Conservation (phyloP, 2,113 vertebrate genomes). For the Nycticorax nycticorax region DNA sequence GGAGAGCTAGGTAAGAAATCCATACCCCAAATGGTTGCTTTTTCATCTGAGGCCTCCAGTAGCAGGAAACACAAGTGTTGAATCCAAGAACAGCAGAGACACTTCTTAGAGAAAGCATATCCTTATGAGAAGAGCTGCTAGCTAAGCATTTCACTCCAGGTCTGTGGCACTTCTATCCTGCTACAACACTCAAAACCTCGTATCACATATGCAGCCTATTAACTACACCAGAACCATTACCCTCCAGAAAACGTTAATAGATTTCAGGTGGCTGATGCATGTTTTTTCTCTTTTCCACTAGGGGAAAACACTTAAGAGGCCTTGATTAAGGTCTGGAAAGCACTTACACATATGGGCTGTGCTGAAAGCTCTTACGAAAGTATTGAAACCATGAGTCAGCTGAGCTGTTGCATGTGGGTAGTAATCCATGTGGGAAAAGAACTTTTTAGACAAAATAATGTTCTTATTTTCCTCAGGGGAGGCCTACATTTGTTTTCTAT, state of each 20-base stretch:
- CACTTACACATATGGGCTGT: not conserved
- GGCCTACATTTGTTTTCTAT: not conserved
- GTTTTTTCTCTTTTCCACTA: not conserved
- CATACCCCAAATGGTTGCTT: not conserved
- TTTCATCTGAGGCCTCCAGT: not conserved
- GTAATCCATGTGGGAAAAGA: not conserved
- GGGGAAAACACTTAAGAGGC: not conserved
- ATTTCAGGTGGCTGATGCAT: not conserved
- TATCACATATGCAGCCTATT: rapidly evolving
- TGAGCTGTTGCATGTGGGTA: not conserved
- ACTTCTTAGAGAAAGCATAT: rapidly evolving
- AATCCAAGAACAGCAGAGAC: not conserved
- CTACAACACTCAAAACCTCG: rapidly evolving
- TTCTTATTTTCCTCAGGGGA: not conserved
- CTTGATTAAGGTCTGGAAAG: not conserved
- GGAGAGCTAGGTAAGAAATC: not conserved
- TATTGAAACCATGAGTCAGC: not conserved
- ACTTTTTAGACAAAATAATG: not conserved
- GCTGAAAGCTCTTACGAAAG: not conserved
- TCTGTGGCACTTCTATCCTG: not conserved
- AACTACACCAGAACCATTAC: not conserved
- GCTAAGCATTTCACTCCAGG: rapidly evolving
- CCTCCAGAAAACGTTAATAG: not conserved
- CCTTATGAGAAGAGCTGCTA: not conserved
- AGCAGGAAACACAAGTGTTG: not conserved